phyloP scores from a whole-genome alignment of 2,797 vertebrate species.

The Nyctibius grandis region DNA sequence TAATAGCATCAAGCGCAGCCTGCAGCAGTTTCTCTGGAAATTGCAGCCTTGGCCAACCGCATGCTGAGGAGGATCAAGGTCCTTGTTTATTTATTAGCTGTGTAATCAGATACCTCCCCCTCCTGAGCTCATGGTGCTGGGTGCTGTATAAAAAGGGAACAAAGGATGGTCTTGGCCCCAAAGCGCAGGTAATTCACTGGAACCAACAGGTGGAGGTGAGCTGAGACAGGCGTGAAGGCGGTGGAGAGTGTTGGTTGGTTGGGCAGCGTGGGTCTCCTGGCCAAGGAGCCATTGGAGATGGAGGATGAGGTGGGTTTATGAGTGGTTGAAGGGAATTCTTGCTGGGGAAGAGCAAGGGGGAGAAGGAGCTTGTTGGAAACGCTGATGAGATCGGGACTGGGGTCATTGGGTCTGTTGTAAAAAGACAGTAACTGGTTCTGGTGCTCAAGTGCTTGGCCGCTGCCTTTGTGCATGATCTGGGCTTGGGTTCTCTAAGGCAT shows the following conservation, averaged over 20 bases:
- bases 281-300: not conserved
- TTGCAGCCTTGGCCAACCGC: not conserved
- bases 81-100: constrained; percentile 55
- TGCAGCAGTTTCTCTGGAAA: not conserved
- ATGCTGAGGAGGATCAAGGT: not conserved
- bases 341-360: not conserved
- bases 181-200: not conserved
- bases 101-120: not conserved
- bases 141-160: not conserved
- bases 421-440: not conserved
- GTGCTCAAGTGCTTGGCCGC: rapidly evolving
- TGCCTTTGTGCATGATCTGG: not conserved
- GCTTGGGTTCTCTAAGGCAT: not conserved
- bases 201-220: not conserved
- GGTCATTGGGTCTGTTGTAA: rapidly evolving
- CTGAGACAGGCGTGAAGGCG: not conserved
- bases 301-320: not conserved
- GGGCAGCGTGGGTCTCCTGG: not conserved
- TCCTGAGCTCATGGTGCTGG: not conserved
- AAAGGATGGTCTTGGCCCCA: not conserved
- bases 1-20: not conserved
- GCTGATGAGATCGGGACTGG: not conserved
- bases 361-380: not conserved
- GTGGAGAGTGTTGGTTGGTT: not conserved
- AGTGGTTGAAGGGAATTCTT: not conserved